These are phyloP conservation scores for Micromys minutus DNA, from an alignment of 2,113 vertebrate genomes.

Conservation along the genomic window DNA sequence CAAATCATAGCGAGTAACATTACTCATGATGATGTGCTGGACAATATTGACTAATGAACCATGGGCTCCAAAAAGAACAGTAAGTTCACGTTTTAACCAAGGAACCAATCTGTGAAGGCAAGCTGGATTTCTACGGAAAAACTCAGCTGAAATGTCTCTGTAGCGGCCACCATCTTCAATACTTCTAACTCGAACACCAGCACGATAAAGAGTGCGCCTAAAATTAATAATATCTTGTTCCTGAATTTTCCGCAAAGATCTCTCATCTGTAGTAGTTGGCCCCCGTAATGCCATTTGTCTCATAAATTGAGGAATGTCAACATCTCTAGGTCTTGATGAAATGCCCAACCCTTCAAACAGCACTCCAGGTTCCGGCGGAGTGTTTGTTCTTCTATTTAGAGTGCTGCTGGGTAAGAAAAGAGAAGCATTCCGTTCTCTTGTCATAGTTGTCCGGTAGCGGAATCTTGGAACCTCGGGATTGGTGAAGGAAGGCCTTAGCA, in stretches of 20 bases:
- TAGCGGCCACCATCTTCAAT: slow-evolving; percentile 93
- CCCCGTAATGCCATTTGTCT: slow-evolving; percentile 87
- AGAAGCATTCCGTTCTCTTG: slow-evolving; percentile 82
- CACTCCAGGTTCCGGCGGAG: slow-evolving; percentile 90
- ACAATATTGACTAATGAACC: slow-evolving; percentile 91
- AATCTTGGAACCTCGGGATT: slow-evolving; percentile 90
- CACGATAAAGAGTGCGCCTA: slow-evolving; percentile 93
- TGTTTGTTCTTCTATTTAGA: slow-evolving; percentile 81
- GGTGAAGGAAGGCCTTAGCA: slow-evolving; percentile 89
- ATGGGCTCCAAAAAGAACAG: slow-evolving; percentile 93
- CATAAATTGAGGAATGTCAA: slow-evolving; percentile 89
- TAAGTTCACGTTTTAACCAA: slow-evolving; percentile 94
- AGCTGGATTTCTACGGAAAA: slow-evolving; percentile 94
- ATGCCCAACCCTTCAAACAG: slow-evolving; percentile 88
- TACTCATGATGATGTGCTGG: slow-evolving; percentile 91
- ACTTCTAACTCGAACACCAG: slow-evolving; percentile 86
- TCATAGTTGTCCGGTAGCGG: slow-evolving; percentile 93
- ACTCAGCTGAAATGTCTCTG: slow-evolving; percentile 93
- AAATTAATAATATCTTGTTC: slow-evolving; percentile 95
- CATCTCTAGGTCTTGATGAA: slow-evolving; percentile 80
- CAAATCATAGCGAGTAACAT: slow-evolving; percentile 90
- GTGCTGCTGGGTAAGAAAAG: slow-evolving; percentile 71
- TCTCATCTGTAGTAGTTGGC: slow-evolving; percentile 84
- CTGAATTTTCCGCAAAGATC: slow-evolving; percentile 85
- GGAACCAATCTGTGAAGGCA: slow-evolving; percentile 95